These are phyloP conservation scores for Ictidomys tridecemlineatus DNA, from an alignment of 2,113 vertebrate species.

Conservation along the genomic window DNA sequence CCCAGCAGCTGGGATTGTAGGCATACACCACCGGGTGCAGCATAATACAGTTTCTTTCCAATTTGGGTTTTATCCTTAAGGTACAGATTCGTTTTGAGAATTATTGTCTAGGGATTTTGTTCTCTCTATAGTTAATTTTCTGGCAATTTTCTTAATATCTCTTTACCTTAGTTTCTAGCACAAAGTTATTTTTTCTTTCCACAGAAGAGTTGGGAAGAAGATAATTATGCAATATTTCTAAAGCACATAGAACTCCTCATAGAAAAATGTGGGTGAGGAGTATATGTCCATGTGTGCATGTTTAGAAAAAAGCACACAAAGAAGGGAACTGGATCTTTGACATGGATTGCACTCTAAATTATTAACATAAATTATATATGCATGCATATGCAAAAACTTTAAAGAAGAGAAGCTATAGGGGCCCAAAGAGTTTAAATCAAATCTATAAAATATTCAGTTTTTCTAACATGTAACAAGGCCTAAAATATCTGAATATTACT, in stretches of 20 bases:
- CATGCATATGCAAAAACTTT: not conserved
- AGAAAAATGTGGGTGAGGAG: not conserved
- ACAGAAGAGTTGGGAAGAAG: not conserved
- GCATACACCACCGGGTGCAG: too few species aligned
- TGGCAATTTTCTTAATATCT: not conserved
- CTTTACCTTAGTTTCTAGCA: not conserved
- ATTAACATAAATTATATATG: not conserved
- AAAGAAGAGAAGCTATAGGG: not conserved
- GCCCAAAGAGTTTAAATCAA: not conserved
- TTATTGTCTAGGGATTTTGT: not conserved
- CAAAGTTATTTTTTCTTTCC: constrained; percentile 7
- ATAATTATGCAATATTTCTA: constrained; percentile 5
- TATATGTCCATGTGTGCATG: not conserved
- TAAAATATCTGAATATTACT: not conserved
- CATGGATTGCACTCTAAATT: not conserved
- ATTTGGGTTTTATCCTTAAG: not conserved
- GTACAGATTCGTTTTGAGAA: constrained; percentile 1
- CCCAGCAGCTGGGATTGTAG: too few species aligned
- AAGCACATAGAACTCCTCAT: not conserved
- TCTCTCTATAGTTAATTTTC: not conserved
- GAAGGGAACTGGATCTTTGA: not conserved
- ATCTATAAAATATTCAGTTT: not conserved
- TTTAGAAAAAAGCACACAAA: constrained; percentile 46
- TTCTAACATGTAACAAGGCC: not conserved
- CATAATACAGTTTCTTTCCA: not conserved